Conservation (phyloP, 2,797 vertebrate genomes). For the Enteromius mattozi region DNA sequence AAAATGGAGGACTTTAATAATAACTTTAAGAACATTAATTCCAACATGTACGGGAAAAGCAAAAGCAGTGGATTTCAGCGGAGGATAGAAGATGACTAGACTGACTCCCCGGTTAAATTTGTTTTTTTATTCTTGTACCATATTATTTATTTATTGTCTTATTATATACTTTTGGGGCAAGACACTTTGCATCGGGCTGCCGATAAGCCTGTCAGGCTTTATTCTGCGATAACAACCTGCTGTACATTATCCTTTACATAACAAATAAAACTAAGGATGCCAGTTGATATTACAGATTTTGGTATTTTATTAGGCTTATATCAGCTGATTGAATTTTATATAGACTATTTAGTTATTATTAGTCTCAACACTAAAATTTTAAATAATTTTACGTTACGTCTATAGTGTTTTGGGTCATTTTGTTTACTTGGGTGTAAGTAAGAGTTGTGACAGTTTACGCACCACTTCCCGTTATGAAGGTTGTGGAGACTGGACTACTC, state of each 20-base stretch:
- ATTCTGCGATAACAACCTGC: too few species aligned
- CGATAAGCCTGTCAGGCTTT: too few species aligned
- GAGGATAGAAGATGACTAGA: too few species aligned
- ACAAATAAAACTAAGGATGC: neutral
- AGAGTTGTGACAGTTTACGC: neutral
- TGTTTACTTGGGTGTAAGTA: neutral
- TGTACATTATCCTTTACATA: neutral
- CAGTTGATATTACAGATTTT: neutral
- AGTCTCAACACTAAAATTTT: neutral
- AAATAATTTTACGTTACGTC: neutral
- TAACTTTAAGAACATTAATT: too few species aligned
- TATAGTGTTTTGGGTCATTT: neutral
- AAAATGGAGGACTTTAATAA: too few species aligned
- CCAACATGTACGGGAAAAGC: too few species aligned
- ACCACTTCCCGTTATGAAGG: constrained; percentile 84
- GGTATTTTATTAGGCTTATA: neutral
- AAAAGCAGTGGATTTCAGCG: too few species aligned
- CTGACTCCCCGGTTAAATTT: too few species aligned
- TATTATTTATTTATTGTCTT: too few species aligned
- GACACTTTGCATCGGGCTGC: too few species aligned
- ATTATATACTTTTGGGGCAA: too few species aligned
- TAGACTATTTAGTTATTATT: neutral
- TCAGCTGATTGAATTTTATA: neutral
- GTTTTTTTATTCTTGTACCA: too few species aligned
- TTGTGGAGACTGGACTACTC: constrained; percentile 79